phyloP scores from a whole-genome alignment of 2,113 vertebrate species.

The Microtus ochrogaster region DNA sequence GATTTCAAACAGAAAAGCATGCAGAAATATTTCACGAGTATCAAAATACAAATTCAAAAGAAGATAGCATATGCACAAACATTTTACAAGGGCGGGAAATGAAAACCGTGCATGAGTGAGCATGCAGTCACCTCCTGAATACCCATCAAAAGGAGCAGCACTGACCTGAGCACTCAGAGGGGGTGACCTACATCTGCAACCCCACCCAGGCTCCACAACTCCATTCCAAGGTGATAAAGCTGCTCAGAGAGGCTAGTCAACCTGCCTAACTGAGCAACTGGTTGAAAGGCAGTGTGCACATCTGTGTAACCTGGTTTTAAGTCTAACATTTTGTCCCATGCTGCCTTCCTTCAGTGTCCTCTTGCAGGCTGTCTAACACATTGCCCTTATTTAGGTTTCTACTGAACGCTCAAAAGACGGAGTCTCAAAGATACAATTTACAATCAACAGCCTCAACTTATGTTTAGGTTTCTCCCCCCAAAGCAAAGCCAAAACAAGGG shows the following conservation, averaged over 20 bases:
- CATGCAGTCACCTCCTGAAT: slow-evolving; percentile 75
- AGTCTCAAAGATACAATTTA: slow-evolving; percentile 36
- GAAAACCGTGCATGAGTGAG: slow-evolving; percentile 53
- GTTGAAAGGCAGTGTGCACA: not conserved
- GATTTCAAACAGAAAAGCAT: slow-evolving; percentile 87
- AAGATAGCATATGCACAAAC: slow-evolving; percentile 63
- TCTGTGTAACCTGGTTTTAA: not conserved
- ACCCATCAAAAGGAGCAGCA: slow-evolving; percentile 9
- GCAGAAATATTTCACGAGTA: slow-evolving; percentile 85
- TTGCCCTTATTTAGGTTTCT: not conserved
- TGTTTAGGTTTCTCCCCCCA: not conserved
- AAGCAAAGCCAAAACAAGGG: slow-evolving; percentile 31
- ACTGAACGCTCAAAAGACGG: not conserved
- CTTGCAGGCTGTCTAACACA: not conserved
- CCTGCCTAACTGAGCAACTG: not conserved
- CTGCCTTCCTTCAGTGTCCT: not conserved
- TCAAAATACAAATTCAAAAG: slow-evolving; percentile 83
- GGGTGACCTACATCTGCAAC: not conserved
- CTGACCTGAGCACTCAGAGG: not conserved
- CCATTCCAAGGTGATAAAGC: not conserved
- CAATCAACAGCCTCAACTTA: not conserved
- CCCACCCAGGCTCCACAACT: not conserved
- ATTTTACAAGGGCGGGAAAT: slow-evolving; percentile 63
- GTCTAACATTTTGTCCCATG: not conserved
- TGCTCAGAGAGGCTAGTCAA: slow-evolving; percentile 23